Conservation (phyloP, 1,140 invertebrate species). For the Triops longicaudatus region DNA sequence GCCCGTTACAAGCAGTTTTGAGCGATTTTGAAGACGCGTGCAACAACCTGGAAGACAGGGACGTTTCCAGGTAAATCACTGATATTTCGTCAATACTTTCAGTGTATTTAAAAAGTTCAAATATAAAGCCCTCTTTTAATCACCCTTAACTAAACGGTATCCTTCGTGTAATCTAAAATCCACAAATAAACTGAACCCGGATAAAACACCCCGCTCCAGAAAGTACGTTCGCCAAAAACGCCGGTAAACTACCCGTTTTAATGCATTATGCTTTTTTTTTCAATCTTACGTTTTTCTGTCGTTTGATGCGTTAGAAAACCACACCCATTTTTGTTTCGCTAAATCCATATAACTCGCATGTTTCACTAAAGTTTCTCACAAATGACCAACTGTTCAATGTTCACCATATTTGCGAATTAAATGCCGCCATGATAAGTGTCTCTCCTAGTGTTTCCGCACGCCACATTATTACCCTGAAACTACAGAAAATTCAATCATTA, state of each 20-base stretch:
- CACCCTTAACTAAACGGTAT: background rate
- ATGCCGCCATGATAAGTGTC: no score
- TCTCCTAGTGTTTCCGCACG: no score
- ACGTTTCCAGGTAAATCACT: slow-evolving; percentile 58
- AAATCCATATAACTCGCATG: no score
- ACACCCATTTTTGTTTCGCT: no score
- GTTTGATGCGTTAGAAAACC: background rate
- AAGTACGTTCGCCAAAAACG: background rate
- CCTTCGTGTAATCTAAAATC: background rate
- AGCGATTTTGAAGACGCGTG: slow-evolving; percentile 94
- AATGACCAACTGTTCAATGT: no score
- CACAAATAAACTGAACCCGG: background rate
- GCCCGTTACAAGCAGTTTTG: slow-evolving; percentile 85
- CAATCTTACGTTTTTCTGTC: background rate
- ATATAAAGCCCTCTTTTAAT: background rate
- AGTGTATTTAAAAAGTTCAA: background rate
- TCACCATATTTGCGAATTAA: no score
- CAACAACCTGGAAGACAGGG: slow-evolving; percentile 70
- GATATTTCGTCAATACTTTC: background rate
- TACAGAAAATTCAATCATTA: no score
- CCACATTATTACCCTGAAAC: no score
- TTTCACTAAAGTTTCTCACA: no score
- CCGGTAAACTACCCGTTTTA: background rate
- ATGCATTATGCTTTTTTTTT: background rate
- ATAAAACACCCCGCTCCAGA: background rate